phyloP scores from a whole-genome alignment of 1,140 invertebrate species.

The Asbolus verrucosus region DNA sequence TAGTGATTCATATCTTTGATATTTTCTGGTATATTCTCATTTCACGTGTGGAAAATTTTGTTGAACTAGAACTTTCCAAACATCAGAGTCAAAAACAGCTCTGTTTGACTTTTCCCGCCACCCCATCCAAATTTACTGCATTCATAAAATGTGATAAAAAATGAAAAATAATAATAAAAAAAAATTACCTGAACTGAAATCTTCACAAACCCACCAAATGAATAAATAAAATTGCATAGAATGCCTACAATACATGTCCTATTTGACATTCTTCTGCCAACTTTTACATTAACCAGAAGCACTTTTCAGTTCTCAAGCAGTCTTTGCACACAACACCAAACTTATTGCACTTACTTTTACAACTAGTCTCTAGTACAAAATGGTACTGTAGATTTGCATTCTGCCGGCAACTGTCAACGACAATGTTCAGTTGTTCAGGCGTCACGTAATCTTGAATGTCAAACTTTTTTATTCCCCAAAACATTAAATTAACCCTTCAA shows the following conservation, averaged over 20 bases:
- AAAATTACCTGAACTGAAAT: conserved; percentile 29
- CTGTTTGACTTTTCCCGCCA: too few species aligned
- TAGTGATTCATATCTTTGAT: too few species aligned
- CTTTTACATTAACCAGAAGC: conserved; percentile 44
- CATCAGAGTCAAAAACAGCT: too few species aligned
- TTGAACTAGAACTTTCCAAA: too few species aligned
- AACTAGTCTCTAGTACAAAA: conserved; percentile 35
- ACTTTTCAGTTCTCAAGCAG: conserved; percentile 50
- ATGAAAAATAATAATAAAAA: conserved; percentile 25
- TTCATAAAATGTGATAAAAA: too few species aligned
- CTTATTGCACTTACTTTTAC: conserved; percentile 46
- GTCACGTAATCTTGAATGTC: too few species aligned
- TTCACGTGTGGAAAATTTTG: too few species aligned
- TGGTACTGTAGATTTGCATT: conserved; percentile 31
- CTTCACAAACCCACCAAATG: conserved; percentile 23
- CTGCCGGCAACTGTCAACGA: not conserved
- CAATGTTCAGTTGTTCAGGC: not conserved
- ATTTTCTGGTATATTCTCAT: too few species aligned
- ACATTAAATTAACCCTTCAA: too few species aligned
- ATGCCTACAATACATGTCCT: conserved; percentile 33
- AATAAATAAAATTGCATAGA: conserved; percentile 35
- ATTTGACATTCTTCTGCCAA: conserved; percentile 31
- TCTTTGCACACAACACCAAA: conserved; percentile 53
- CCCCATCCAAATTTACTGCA: too few species aligned
- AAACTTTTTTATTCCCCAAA: too few species aligned